Percentiles rank a stretch among this genome's conserved stretches.
These are phyloP conservation scores for Cathartes aura DNA, from an alignment of 2,113 vertebrate species.

Conservation along the genomic window DNA sequence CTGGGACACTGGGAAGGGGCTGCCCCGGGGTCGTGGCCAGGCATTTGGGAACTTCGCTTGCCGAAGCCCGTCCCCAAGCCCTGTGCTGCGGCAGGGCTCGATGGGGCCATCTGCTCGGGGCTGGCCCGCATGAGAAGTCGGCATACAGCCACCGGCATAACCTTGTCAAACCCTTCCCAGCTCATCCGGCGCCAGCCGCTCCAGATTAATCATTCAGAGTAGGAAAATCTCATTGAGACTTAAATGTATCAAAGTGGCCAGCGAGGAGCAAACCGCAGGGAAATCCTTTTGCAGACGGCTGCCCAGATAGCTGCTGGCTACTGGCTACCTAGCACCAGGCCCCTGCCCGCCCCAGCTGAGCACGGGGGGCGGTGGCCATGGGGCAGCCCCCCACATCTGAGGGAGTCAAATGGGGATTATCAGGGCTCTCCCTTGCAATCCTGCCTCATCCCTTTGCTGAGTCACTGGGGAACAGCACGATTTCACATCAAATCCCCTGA, in stretches of 20 bases:
- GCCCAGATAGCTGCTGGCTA: background rate
- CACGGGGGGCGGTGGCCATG: fast-evolving
- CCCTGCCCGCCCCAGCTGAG: background rate
- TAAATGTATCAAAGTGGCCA: background rate
- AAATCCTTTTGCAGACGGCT: background rate
- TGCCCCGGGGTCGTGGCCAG: background rate
- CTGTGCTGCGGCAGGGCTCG: fast-evolving
- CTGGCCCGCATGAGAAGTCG: background rate
- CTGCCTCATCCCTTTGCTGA: background rate
- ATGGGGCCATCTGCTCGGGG: background rate
- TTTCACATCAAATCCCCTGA: background rate
- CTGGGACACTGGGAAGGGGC: background rate
- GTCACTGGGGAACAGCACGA: fast-evolving
- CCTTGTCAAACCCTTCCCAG: background rate
- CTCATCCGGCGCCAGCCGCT: background rate
- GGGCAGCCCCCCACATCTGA: background rate
- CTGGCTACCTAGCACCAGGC: background rate
- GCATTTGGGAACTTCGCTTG: background rate
- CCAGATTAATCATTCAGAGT: background rate
- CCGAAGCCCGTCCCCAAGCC: background rate
- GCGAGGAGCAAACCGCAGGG: background rate
- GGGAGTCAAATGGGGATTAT: background rate
- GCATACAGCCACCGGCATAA: fast-evolving
- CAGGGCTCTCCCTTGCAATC: background rate
- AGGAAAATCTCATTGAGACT: constrained; percentile 2